Percentiles rank a stretch among this genome's conserved stretches.
Conservation (phyloP, 1,140 invertebrate genomes). For the Drosophila busckii region DNA sequence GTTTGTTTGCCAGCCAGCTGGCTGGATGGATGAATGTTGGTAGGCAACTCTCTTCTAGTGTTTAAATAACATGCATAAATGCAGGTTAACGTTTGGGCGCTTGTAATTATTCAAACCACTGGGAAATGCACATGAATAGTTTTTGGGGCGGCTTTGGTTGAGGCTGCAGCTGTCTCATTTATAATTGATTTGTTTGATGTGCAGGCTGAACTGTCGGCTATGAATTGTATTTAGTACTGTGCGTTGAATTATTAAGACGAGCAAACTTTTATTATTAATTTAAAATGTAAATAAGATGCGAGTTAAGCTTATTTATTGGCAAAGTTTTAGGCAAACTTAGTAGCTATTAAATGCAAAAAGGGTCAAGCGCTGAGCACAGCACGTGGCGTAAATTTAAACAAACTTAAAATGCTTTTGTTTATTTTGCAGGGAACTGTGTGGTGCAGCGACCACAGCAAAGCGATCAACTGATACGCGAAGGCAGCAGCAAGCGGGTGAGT, state of each 20-base stretch:
- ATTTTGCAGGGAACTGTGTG: conserved; percentile 86
- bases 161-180: conserved; percentile 53
- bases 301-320: conserved; percentile 35
- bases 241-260: too few species aligned
- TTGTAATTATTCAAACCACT: conserved; percentile 65
- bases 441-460: conserved; percentile 87
- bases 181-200: conserved; percentile 59
- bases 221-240: conserved; percentile 53
- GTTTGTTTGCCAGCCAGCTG: conserved; percentile 53
- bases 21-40: background rate
- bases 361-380: too few species aligned
- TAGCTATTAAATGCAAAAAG: too few species aligned
- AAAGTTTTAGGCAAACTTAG: conserved; percentile 33
- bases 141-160: conserved; percentile 21
- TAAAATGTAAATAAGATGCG: conserved; percentile 34
- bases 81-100: conserved; percentile 10
- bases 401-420: too few species aligned
- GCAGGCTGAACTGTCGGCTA: conserved; percentile 21
- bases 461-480: conserved; percentile 86
- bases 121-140: conserved; percentile 54
- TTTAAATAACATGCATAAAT: background rate
- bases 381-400: too few species aligned
- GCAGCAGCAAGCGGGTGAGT: conserved; percentile 86
- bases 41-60: too few species aligned
- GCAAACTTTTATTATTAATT: conserved; percentile 16